Evolutionary conservation across 1,140 invertebrate species (phyloP), one percentile per base, ranked within the genome.

Genomic region (Acromyrmex heyeri): DNA sequence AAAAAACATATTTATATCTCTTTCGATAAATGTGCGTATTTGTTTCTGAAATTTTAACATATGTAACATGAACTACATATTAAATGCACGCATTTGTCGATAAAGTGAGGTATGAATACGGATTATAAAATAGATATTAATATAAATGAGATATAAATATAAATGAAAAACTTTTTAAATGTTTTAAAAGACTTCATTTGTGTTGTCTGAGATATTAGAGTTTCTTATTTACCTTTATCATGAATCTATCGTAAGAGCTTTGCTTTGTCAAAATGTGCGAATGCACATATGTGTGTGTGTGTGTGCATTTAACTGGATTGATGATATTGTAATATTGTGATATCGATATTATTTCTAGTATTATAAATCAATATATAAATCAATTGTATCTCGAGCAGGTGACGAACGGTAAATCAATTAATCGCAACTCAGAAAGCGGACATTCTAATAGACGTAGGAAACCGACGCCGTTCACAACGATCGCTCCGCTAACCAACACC

Each of bases 361-460:
- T 53, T 16, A 50, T 50, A 50, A 50, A 50, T 50, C 48, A 14
- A 50, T 50, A 50, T 50, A 62, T 78, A 61, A 86, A 82, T 70
- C 3, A 27, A 70, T 53, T 78, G 38, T 50, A 69, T 64, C 21
- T 73, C 57, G 59, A 86, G 87, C 86, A 90, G 89, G 86, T 79
- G 50, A 90, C n/a, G 50, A 76, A 38, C 18, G 2, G 7, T 55
- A n/a, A 14, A 62, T 69, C 14, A 0, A 0, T 61, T 18, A 38
- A 5, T 76, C 75, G 70, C n/a, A 85, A 77, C 21, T 27, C 86
- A 44, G 86, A 57, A 73, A 89, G 21, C 27, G 57, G 59, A 44
- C 10, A 38, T 27, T n/a, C 69, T 3, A 87, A 57, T 62, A 90
- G 89, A 44, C 70, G 65, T n/a, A 90, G 86, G 44, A 87, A 86